phyloP scores from a whole-genome alignment of 2,888 invertebrate genomes.

The Tolmerus cingulatus region DNA sequence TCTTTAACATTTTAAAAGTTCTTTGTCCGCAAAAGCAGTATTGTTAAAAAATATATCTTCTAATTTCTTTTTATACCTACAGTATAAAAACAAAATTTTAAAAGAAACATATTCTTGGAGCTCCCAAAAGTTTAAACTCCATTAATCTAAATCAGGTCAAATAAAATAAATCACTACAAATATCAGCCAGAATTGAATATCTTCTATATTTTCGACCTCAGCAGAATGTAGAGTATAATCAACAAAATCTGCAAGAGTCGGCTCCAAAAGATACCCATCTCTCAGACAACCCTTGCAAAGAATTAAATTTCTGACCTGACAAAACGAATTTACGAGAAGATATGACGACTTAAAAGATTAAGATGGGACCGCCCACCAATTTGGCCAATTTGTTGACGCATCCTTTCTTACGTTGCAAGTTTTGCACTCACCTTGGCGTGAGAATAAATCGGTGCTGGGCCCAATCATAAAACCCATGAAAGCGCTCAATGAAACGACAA shows the following conservation, averaged over 20 bases:
- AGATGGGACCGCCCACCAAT: conserved; percentile 13
- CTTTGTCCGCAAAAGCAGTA: too few relatives aligned
- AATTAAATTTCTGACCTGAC: background rate
- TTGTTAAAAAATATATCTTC: background rate
- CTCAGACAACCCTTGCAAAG: background rate
- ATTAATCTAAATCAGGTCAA: background rate
- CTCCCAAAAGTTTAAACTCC: background rate
- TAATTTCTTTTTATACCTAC: background rate
- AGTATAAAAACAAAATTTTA: too few relatives aligned
- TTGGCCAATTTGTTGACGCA: conserved; percentile 4
- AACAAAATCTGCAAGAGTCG: background rate
- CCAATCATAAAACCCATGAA: background rate
- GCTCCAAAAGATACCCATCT: background rate
- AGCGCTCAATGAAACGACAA: background rate
- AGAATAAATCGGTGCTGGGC: background rate
- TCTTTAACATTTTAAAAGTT: too few relatives aligned
- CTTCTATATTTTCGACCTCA: background rate
- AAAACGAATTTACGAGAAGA: conserved; percentile 10
- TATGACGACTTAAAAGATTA: conserved; percentile 34
- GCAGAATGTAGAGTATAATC: background rate
- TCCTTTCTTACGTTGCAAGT: conserved; percentile 23
- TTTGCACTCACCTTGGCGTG: conserved; percentile 16
- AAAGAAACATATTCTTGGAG: background rate
- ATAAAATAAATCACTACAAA: background rate
- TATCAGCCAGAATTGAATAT: background rate